Percentiles rank a stretch among this genome's conserved stretches.
Evolutionary conservation across 2,113 vertebrate genomes (phyloP).

Genomic region (Indicator maculatus): DNA sequence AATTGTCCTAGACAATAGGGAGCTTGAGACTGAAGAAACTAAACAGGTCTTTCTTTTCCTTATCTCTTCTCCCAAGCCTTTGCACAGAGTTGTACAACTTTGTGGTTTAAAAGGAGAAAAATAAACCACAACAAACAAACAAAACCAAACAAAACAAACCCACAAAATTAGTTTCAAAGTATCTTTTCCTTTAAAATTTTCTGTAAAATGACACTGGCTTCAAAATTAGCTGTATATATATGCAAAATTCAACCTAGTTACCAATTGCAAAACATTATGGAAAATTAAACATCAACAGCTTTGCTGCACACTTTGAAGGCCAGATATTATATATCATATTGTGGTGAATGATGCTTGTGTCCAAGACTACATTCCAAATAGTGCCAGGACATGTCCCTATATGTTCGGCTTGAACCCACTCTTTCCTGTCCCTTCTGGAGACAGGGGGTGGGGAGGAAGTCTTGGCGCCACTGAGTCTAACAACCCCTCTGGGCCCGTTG

Average conservation of each 20-base stretch:
- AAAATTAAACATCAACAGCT: background rate
- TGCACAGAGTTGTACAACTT: background rate
- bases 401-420: too few species aligned
- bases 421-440: too few species aligned
- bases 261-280: background rate
- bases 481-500: too few species aligned
- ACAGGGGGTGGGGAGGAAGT: too few species aligned
- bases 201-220: background rate
- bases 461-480: too few species aligned
- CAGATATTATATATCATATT: background rate
- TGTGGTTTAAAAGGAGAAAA: background rate
- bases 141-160: too few species aligned
- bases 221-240: background rate
- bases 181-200: background rate
- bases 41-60: background rate
- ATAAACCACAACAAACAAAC: too few species aligned
- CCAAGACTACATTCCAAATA: too few species aligned
- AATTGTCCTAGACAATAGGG: background rate
- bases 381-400: too few species aligned
- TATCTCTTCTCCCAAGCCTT: background rate
- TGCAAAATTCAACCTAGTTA: background rate
- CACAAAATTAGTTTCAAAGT: background rate
- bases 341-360: too few species aligned
- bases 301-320: background rate
- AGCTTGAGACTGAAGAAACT: background rate